Percentiles rank a stretch among this genome's conserved stretches.
phyloP scores from a whole-genome alignment of 1,140 invertebrate genomes.

The Caerostris extrusa region DNA sequence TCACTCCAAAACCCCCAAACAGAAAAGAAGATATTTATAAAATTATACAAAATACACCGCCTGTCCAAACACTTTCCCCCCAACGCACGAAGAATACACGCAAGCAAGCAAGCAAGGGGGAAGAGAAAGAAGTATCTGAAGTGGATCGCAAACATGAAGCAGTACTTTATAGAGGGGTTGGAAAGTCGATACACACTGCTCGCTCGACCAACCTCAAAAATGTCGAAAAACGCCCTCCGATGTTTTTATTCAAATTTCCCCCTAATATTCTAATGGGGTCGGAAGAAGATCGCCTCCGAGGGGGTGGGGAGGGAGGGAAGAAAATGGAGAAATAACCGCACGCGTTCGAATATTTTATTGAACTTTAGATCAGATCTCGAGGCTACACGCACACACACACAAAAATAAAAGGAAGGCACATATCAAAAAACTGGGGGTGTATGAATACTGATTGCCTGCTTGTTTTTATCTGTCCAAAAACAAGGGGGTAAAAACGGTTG shows the following conservation, averaged over 20 bases:
- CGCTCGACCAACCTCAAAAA: conserved; percentile 60
- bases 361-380: conserved; percentile 53
- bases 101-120: too few relatives aligned
- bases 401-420: conserved; percentile 58
- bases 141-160: conserved; percentile 14
- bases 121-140: neutral
- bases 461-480: conserved; percentile 66
- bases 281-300: conserved; percentile 2
- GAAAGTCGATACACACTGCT: conserved; percentile 37
- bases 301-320: neutral
- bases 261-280: conserved; percentile 75
- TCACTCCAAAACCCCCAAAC: neutral
- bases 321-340: conserved; percentile 60
- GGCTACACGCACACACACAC: too few relatives aligned
- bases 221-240: conserved; percentile 66
- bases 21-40: conserved; percentile 13
- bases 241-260: conserved; percentile 73
- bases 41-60: conserved; percentile 46
- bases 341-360: conserved; percentile 71
- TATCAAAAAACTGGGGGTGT: conserved; percentile 60
- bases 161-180: neutral
- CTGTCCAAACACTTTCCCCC: conserved; percentile 39
- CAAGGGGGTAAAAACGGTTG: conserved; percentile 5
- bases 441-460: conserved; percentile 75
- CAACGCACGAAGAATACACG: conserved; percentile 15